Evolutionary conservation across 1,140 invertebrate genomes (phyloP).

Genomic region (Mya arenaria): DNA sequence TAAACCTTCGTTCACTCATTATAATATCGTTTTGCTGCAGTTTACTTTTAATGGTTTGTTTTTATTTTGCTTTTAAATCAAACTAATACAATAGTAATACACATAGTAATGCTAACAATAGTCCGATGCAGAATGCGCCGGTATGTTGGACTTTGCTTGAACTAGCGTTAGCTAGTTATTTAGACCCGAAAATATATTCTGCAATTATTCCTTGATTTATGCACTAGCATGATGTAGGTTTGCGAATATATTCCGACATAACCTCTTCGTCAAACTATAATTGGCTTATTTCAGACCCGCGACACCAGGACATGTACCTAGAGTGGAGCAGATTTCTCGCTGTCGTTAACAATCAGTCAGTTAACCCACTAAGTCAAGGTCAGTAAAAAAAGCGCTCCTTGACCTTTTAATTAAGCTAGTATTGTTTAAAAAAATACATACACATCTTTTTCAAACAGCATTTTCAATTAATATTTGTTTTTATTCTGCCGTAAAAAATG

Average conservation of each 20-base stretch:
- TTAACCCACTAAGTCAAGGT: slow-evolving; percentile 83
- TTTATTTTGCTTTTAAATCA: too few species aligned
- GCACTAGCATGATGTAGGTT: neutral
- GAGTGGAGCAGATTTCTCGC: slow-evolving; percentile 87
- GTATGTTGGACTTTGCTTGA: neutral
- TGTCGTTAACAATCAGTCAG: slow-evolving; percentile 71
- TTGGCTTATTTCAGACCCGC: slow-evolving; percentile 85
- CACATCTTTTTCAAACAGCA: too few species aligned
- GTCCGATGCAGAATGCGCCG: neutral
- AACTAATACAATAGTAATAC: too few species aligned
- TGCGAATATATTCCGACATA: neutral
- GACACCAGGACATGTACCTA: slow-evolving; percentile 89
- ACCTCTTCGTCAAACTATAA: neutral
- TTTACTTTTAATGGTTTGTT: too few species aligned
- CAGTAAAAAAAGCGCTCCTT: slow-evolving; percentile 56
- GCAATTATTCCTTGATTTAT: neutral
- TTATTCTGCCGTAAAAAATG: too few species aligned
- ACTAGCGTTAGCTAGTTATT: neutral
- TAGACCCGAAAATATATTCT: neutral
- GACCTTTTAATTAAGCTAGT: too few species aligned
- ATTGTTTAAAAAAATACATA: too few species aligned
- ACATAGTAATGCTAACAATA: neutral
- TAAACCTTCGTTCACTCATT: too few species aligned
- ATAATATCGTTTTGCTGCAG: too few species aligned
- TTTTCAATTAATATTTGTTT: too few species aligned